Conservation (phyloP, 2,888 invertebrate species). For the Calliphora vomitoria region DNA sequence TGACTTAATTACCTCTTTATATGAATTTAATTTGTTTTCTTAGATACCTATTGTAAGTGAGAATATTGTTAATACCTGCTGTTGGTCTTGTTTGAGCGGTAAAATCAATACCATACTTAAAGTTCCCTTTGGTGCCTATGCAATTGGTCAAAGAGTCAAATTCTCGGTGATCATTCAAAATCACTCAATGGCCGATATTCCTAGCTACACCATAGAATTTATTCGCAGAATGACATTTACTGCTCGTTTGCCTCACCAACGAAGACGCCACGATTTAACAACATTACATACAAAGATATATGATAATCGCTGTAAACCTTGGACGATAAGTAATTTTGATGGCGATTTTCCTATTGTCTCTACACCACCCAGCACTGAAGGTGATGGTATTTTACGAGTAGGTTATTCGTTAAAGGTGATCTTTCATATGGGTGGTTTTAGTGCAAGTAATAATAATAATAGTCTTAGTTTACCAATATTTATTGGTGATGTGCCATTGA, state of each 20-base stretch:
- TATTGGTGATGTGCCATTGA: constrained; percentile 75
- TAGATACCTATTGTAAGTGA: constrained; percentile 70
- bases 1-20: no score
- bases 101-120: constrained; percentile 69
- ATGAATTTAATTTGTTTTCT: no score
- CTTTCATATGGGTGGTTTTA: constrained; percentile 49
- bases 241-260: constrained; percentile 74
- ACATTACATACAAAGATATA: constrained; percentile 51
- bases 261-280: constrained; percentile 58
- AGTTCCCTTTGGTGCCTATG: constrained; percentile 75
- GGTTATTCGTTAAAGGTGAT: constrained; percentile 45
- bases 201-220: constrained; percentile 74
- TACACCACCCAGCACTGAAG: constrained; percentile 50
- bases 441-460: constrained; percentile 13
- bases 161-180: constrained; percentile 75
- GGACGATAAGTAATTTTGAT: constrained; percentile 53
- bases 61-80: constrained; percentile 68
- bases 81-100: constrained; percentile 73
- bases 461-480: constrained; percentile 68
- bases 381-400: constrained; percentile 53
- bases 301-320: constrained; percentile 27
- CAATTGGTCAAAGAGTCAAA: constrained; percentile 74
- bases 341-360: constrained; percentile 59
- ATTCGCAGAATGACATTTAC: constrained; percentile 75
- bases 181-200: constrained; percentile 74